phyloP scores from a whole-genome alignment of 1,140 invertebrate species.

The Drosophila lowei region DNA sequence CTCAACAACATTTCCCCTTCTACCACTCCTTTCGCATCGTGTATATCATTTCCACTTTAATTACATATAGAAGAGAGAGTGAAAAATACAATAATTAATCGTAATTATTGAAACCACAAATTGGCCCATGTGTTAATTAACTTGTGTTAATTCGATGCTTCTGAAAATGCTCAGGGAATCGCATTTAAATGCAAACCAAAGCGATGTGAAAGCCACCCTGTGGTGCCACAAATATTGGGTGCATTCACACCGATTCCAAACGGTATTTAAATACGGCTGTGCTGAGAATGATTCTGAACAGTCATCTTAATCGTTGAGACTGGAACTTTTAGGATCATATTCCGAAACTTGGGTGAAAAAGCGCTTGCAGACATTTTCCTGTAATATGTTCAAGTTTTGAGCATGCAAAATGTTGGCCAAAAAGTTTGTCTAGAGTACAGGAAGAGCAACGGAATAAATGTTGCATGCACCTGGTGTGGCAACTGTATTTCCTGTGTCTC shows the following conservation, averaged over 20 bases:
- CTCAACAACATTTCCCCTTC: no score
- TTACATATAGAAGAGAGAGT: background rate
- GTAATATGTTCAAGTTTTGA: background rate
- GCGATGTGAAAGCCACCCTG: conserved; percentile 16
- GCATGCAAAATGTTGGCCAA: conserved; percentile 9
- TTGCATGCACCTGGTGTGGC: conserved; percentile 38
- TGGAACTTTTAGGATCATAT: no score
- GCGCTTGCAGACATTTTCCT: no score
- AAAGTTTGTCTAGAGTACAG: conserved; percentile 14
- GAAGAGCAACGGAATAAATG: conserved; percentile 25
- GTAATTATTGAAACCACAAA: conserved; percentile 43
- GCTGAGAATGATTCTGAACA: no score
- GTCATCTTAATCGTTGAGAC: no score
- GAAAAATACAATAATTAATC: conserved; percentile 32
- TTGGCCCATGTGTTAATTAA: conserved; percentile 35
- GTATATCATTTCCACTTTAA: conserved; percentile 23
- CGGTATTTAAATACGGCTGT: no score
- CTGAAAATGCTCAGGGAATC: conserved; percentile 10
- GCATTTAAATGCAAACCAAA: conserved; percentile 29
- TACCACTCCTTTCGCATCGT: background rate
- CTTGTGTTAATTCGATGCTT: background rate
- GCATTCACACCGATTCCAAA: no score
- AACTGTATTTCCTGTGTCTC: background rate
- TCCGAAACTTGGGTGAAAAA: no score
- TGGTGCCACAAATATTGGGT: background rate